These are phyloP conservation scores for Mycteria americana DNA, from an alignment of 2,797 vertebrate species.

Conservation along the genomic window DNA sequence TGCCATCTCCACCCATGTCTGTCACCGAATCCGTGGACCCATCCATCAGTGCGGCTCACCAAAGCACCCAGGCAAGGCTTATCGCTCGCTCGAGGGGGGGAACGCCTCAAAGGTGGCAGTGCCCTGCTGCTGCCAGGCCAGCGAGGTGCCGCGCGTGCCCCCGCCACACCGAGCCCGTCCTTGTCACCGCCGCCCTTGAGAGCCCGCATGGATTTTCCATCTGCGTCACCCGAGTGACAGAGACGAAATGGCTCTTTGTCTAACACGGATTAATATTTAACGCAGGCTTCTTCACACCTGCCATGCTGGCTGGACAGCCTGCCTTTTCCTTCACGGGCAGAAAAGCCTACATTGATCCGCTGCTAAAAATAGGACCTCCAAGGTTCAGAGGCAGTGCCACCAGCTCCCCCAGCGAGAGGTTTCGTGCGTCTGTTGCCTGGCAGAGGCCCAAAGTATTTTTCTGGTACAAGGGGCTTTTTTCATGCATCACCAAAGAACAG, in stretches of 20 bases:
- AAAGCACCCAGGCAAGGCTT: neutral
- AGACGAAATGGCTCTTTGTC: neutral
- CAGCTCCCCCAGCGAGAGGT: neutral
- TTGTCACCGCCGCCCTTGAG: accelerated
- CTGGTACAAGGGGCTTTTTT: constrained; percentile 35
- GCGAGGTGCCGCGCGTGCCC: neutral
- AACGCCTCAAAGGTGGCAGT: accelerated
- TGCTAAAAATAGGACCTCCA: constrained; percentile 48
- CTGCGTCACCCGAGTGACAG: neutral
- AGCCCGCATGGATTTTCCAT: neutral
- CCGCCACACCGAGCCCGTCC: neutral
- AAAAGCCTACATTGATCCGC: constrained; percentile 1
- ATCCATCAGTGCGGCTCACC: accelerated
- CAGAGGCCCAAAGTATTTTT: constrained; percentile 22
- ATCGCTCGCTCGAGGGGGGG: neutral
- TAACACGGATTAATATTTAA: neutral
- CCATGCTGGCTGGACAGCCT: neutral
- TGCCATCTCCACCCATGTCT: accelerated
- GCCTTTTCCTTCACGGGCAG: neutral
- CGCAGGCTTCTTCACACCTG: neutral
- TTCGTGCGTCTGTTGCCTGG: constrained; percentile 36
- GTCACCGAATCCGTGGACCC: neutral
- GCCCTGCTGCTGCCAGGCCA: neutral
- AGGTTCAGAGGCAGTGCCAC: neutral
- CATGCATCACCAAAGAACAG: constrained; percentile 33